Conservation (phyloP, 2,888 invertebrate genomes). For the Nemoura dubitans region DNA sequence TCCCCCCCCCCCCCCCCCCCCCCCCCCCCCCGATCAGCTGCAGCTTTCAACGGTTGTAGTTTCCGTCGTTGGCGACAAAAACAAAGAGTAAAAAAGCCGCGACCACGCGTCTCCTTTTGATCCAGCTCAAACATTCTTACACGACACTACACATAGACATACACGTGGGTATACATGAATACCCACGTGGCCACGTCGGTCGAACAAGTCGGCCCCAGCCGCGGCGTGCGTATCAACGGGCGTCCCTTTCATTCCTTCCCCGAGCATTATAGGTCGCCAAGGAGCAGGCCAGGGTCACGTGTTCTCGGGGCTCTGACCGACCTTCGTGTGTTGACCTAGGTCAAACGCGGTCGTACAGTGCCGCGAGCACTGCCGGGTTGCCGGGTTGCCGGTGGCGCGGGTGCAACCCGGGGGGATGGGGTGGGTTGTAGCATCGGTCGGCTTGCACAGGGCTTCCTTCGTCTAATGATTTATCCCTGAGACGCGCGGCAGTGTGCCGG, state of each 20-base stretch:
- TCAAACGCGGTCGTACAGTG: conserved; percentile 13
- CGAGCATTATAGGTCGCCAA: conserved; percentile 53
- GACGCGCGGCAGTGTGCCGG: conserved; percentile 18
- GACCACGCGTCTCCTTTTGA: neutral
- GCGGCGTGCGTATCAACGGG: neutral
- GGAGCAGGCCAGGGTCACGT: conserved; percentile 42
- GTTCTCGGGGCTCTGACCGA: conserved; percentile 45
- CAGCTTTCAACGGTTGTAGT: neutral
- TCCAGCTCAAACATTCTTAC: conserved; percentile 13
- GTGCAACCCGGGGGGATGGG: neutral
- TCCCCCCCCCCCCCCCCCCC: too few species aligned
- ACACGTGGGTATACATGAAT: neutral
- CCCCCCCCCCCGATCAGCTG: neutral
- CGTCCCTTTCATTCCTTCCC: conserved; percentile 45
- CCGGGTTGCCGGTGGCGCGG: neutral
- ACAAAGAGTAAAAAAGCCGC: neutral
- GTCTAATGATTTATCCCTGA: conserved; percentile 46
- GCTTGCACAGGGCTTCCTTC: neutral
- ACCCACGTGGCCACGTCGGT: too few species aligned
- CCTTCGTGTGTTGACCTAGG: conserved; percentile 48
- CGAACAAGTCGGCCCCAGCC: too few species aligned
- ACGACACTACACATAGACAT: neutral
- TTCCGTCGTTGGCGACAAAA: neutral
- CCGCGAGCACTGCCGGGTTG: neutral
- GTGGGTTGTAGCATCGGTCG: neutral